Conservation (phyloP, 2,113 vertebrate genomes). For the Boulengeromyrus knoepffleri region DNA sequence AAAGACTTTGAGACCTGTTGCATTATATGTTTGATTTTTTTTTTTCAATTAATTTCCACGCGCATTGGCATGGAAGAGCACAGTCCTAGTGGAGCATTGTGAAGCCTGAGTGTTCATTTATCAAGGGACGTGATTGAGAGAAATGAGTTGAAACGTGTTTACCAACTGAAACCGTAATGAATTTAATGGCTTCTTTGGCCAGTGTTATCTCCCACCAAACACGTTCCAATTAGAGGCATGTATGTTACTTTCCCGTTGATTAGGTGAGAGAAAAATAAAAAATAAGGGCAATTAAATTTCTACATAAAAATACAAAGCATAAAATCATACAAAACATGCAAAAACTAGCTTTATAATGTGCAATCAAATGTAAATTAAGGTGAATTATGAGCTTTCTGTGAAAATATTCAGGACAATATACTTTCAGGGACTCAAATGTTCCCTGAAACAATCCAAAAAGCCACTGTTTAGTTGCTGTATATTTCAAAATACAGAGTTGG, state of each 20-base stretch:
- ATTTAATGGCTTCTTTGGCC: background rate
- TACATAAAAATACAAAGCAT: background rate
- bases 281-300: background rate
- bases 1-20: slow-evolving; percentile 63
- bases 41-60: background rate
- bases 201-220: background rate
- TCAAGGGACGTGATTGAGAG: background rate
- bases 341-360: background rate
- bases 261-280: background rate
- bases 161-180: background rate
- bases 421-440: background rate
- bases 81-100: background rate
- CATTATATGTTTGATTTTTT: slow-evolving; percentile 30
- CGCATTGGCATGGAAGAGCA: background rate
- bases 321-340: background rate
- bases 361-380: background rate
- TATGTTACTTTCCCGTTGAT: background rate
- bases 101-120: background rate
- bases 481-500: background rate
- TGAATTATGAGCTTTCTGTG: background rate
- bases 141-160: background rate
- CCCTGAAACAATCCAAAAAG: background rate
- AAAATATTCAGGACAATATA: background rate
- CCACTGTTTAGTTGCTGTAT: background rate
- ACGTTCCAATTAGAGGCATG: background rate